Percentiles rank a stretch among this genome's conserved stretches.
Evolutionary conservation across 2,888 invertebrate genomes (phyloP).

Genomic region (Lysandra bellargus): DNA sequence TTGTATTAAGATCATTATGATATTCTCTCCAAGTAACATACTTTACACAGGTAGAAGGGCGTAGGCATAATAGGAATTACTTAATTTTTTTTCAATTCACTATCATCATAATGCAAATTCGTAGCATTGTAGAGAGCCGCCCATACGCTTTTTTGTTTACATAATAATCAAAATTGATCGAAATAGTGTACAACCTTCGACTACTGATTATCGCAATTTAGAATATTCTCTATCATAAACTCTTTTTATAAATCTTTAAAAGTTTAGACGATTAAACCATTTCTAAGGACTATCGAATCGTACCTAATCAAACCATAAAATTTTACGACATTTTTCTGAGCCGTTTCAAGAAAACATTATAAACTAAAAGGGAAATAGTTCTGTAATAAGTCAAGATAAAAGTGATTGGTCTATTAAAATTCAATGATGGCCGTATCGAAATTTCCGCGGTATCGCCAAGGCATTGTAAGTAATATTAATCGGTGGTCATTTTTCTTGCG

Average conservation of each 20-base stretch:
- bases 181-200: not conserved
- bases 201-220: not conserved
- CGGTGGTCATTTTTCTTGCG: constrained; percentile 62
- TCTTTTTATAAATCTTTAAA: not conserved
- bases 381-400: constrained; percentile 24
- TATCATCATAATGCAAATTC: no score
- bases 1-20: not conserved
- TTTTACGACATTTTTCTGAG: not conserved
- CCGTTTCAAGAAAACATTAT: constrained; percentile 6
- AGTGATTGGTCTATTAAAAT: constrained; percentile 26
- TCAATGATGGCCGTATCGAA: constrained; percentile 33
- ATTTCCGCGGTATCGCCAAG: constrained; percentile 37
- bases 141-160: no score
- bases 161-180: no score
- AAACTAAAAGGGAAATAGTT: constrained; percentile 22
- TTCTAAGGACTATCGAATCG: not conserved
- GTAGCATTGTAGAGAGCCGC: no score
- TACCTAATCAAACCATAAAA: not conserved
- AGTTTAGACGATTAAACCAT: not conserved
- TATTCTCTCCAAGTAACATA: not conserved
- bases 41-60: no score
- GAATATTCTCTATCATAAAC: not conserved
- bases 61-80: no score
- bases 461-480: constrained; percentile 57
- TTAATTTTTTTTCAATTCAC: no score